Percentiles rank a stretch among this genome's conserved stretches.
phyloP scores from a whole-genome alignment of 2,797 vertebrate species.

The Lepus townsendii region DNA sequence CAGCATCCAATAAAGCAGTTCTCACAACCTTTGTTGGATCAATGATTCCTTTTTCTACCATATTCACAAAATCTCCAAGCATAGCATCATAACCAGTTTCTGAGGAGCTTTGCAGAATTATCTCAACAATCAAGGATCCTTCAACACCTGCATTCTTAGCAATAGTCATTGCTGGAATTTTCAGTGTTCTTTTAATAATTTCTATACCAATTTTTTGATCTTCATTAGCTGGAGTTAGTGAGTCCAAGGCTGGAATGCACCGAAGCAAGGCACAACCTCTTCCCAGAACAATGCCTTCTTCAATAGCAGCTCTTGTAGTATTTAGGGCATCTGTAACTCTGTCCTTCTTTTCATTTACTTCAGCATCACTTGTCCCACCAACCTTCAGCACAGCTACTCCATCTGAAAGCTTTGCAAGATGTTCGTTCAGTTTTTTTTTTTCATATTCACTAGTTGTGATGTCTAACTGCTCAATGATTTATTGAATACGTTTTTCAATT shows the following conservation, averaged over 20 bases:
- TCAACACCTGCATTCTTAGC: constrained; percentile 98
- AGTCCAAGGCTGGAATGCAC: constrained; percentile 95
- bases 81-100: constrained; percentile 98
- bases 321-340: constrained; percentile 91
- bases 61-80: constrained; percentile 97
- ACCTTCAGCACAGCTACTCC: no score
- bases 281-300: constrained; percentile 97
- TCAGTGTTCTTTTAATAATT: constrained; percentile 95
- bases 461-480: no score
- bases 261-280: constrained; percentile 97
- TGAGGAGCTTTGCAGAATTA: constrained; percentile 93
- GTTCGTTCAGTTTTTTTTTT: no score
- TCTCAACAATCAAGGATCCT: constrained; percentile 97
- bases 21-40: constrained; percentile 99
- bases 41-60: constrained; percentile 99
- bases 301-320: constrained; percentile 96
- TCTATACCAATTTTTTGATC: constrained; percentile 98
- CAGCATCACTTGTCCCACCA: no score
- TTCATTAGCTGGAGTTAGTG: constrained; percentile 90
- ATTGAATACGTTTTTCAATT: no score
- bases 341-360: no score
- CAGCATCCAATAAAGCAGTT: constrained; percentile 96
- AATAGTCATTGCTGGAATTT: constrained; percentile 98
- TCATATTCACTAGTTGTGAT: no score
- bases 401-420: no score